phyloP scores from a whole-genome alignment of 2,888 invertebrate species.

The Scaptomyza caliginosa region DNA sequence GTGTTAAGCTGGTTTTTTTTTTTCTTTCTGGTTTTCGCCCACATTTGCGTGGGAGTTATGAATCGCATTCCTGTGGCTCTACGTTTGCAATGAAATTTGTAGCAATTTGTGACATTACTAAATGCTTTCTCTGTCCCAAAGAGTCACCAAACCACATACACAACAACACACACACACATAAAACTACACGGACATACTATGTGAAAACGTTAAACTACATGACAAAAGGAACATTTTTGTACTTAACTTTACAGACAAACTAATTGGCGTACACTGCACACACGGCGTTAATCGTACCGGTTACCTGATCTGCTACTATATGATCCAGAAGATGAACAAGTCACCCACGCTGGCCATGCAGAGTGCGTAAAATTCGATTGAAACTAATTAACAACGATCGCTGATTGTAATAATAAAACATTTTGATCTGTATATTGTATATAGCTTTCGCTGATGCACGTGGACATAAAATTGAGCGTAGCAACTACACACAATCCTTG shows the following conservation, averaged over 20 bases:
- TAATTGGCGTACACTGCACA: conserved; percentile 92
- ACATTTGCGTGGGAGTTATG: conserved; percentile 46
- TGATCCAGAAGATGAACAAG: conserved; percentile 87
- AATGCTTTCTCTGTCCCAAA: conserved; percentile 14
- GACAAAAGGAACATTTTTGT: neutral
- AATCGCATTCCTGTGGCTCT: conserved; percentile 72
- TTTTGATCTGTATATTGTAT: conserved; percentile 58
- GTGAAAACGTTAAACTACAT: neutral
- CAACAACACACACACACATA: neutral
- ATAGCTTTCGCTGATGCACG: conserved; percentile 88
- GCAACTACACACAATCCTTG: conserved; percentile 84
- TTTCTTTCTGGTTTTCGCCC: conserved; percentile 38
- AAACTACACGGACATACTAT: neutral
- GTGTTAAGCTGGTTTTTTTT: conserved; percentile 11
- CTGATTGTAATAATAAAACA: neutral
- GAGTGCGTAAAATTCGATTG: conserved; percentile 84
- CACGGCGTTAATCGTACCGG: conserved; percentile 93
- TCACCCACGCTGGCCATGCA: conserved; percentile 86
- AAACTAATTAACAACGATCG: neutral
- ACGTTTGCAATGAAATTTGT: conserved; percentile 64
- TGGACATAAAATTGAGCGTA: conserved; percentile 88
- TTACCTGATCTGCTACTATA: conserved; percentile 90
- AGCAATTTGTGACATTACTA: conserved; percentile 62
- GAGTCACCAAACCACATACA: conserved; percentile 1
- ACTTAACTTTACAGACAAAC: conserved; percentile 86